Percentiles rank a stretch among this genome's conserved stretches.
Conservation (phyloP, 35 echinoderm and acorn worm genomes). For the Ophioderma brevispina region DNA sequence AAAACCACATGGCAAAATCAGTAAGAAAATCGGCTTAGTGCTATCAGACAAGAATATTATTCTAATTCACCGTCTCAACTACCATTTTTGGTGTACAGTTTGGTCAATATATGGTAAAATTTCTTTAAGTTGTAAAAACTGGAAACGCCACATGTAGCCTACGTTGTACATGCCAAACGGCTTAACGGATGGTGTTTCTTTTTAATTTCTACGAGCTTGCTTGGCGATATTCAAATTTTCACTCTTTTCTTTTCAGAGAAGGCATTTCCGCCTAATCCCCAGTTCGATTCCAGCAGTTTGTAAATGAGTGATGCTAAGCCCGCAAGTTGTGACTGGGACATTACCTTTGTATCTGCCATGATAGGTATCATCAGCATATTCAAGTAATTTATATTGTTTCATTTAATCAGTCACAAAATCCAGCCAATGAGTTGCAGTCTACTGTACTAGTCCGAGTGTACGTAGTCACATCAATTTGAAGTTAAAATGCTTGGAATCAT, state of each 20-base stretch:
- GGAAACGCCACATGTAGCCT: too few relatives aligned
- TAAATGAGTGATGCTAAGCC: conserved; percentile 38
- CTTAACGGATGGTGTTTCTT: too few relatives aligned
- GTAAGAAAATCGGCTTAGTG: too few relatives aligned
- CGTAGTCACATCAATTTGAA: not conserved
- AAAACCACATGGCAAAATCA: too few relatives aligned
- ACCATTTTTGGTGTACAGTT: too few relatives aligned
- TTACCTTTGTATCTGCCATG: conserved; percentile 36
- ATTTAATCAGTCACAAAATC: not conserved
- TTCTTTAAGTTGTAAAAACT: too few relatives aligned
- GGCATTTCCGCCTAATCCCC: conserved; percentile 24
- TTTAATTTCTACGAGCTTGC: too few relatives aligned
- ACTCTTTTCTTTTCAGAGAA: conserved; percentile 27
- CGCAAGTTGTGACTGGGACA: conserved; percentile 45
- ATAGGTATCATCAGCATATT: conserved; percentile 50
- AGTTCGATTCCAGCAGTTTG: conserved; percentile 68
- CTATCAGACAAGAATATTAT: too few relatives aligned
- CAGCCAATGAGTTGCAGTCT: not conserved
- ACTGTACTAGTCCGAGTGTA: not conserved
- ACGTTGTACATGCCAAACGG: too few relatives aligned
- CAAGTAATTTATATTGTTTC: conserved; percentile 41
- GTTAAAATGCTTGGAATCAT: not conserved
- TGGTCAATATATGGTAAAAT: too few relatives aligned
- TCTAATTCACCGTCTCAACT: too few relatives aligned
- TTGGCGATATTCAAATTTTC: too few relatives aligned